These are phyloP conservation scores for Ctenodactylus gundi DNA, from an alignment of 2,113 vertebrate genomes.

Conservation along the genomic window DNA sequence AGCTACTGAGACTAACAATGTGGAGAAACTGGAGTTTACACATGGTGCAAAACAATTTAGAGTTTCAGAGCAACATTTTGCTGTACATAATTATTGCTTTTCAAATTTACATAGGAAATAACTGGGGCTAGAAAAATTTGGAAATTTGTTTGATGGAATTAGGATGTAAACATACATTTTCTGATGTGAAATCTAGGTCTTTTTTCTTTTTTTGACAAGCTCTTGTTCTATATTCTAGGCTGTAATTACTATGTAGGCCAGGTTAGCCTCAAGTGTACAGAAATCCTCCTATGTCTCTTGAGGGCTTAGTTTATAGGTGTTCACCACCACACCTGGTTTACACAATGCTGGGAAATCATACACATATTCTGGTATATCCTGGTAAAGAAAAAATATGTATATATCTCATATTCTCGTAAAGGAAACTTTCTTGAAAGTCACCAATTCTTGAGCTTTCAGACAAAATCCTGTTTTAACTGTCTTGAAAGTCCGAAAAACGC, in stretches of 20 bases:
- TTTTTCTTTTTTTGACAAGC: too few species aligned
- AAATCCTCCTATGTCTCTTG: too few species aligned
- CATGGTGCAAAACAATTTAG: not conserved
- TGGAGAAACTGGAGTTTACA: too few species aligned
- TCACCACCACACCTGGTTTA: too few species aligned
- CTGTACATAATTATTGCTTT: not conserved
- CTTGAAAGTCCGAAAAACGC: not conserved
- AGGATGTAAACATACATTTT: not conserved
- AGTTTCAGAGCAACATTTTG: not conserved
- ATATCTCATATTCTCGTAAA: not conserved
- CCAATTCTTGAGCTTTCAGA: not conserved
- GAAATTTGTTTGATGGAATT: not conserved
- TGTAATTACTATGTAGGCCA: too few species aligned
- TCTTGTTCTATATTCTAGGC: too few species aligned
- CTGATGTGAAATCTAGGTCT: not conserved
- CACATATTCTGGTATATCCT: too few species aligned
- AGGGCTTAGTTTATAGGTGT: too few species aligned
- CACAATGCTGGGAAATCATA: too few species aligned
- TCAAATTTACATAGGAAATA: not conserved
- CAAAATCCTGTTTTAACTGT: not conserved
- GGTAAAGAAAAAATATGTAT: not conserved
- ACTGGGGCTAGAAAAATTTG: not conserved
- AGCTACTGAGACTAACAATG: not conserved
- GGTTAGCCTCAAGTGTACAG: too few species aligned
- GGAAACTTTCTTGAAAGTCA: not conserved